Percentiles rank a stretch among this genome's conserved stretches.
These are phyloP conservation scores for Etheostoma nigrum DNA, from an alignment of 2,797 vertebrate genomes.

Conservation along the genomic window DNA sequence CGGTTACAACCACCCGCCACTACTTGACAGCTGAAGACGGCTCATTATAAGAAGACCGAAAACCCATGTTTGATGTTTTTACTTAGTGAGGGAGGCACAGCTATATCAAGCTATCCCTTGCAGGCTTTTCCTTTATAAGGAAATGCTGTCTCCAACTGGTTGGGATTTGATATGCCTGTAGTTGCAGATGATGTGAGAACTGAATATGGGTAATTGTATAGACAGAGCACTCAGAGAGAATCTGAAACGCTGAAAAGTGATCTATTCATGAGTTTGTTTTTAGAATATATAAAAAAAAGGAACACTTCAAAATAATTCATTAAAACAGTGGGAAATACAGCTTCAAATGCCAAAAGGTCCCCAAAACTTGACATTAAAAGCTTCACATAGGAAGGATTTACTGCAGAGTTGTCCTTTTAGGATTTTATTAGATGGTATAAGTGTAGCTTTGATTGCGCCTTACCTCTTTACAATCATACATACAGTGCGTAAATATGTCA, in stretches of 20 bases:
- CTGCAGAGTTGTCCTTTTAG: conserved; percentile 33
- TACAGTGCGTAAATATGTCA: conserved; percentile 23
- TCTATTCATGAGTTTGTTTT: conserved; percentile 64
- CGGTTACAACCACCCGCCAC: conserved; percentile 81
- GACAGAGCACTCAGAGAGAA: conserved; percentile 64
- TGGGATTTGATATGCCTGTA: conserved; percentile 81
- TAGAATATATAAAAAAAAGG: conserved; percentile 39
- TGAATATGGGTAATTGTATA: conserved; percentile 79
- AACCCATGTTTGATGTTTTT: conserved; percentile 86
- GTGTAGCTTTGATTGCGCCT: conserved; percentile 49
- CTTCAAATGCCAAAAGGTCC: conserved; percentile 21
- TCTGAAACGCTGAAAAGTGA: conserved; percentile 54
- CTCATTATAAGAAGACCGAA: conserved; percentile 85
- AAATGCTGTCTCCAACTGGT: conserved; percentile 80
- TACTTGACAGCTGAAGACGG: conserved; percentile 85
- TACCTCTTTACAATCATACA: conserved; percentile 25
- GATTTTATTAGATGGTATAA: conserved; percentile 48
- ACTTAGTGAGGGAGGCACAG: conserved; percentile 83
- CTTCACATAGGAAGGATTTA: conserved; percentile 59
- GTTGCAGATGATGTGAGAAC: conserved; percentile 75
- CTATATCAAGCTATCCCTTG: conserved; percentile 83
- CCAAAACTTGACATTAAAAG: conserved; percentile 35
- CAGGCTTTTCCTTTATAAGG: conserved; percentile 84
- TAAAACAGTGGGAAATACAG: conserved; percentile 22
- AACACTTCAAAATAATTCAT: conserved; percentile 33